Conservation (phyloP, 30 jellyfish, hydroid and myxozoan species). For the Catostylus mosaicus region DNA sequence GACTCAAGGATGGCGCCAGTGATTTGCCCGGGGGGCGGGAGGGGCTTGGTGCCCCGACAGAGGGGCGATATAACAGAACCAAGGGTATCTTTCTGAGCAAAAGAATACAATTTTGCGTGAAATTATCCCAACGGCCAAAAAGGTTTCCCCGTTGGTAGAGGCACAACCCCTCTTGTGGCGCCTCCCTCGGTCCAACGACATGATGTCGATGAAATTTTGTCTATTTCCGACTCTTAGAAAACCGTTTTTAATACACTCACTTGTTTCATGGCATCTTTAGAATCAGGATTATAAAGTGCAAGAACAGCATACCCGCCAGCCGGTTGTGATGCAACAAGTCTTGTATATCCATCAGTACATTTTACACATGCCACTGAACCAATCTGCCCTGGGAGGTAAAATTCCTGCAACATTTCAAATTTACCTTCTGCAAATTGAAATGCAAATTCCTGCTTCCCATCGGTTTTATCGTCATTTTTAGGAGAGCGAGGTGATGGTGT, state of each 20-base stretch:
- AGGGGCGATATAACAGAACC: too few relatives aligned
- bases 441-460: constrained; percentile 11
- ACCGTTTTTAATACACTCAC: not conserved
- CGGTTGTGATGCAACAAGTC: constrained; percentile 91
- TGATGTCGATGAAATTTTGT: too few relatives aligned
- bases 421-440: constrained; percentile 1
- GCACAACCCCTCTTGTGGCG: too few relatives aligned
- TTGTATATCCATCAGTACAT: constrained; percentile 51
- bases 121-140: too few relatives aligned
- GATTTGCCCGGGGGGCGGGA: too few relatives aligned
- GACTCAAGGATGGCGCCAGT: too few relatives aligned
- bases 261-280: not conserved
- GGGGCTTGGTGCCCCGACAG: too few relatives aligned
- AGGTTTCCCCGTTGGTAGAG: too few relatives aligned
- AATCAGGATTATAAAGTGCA: constrained; percentile 47
- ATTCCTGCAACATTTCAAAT: constrained; percentile 40
- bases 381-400: constrained; percentile 73
- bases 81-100: too few relatives aligned
- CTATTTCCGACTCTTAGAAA: too few relatives aligned
- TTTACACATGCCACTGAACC: constrained; percentile 81
- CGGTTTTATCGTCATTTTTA: not conserved
- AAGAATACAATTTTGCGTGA: too few relatives aligned
- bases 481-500: constrained; percentile 56
- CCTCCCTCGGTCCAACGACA: too few relatives aligned
- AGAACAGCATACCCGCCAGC: constrained; percentile 92